Evolutionary conservation across 53 echinoderm and acorn worm species (phyloP).

Genomic region (Hippasteria phrygiana): DNA sequence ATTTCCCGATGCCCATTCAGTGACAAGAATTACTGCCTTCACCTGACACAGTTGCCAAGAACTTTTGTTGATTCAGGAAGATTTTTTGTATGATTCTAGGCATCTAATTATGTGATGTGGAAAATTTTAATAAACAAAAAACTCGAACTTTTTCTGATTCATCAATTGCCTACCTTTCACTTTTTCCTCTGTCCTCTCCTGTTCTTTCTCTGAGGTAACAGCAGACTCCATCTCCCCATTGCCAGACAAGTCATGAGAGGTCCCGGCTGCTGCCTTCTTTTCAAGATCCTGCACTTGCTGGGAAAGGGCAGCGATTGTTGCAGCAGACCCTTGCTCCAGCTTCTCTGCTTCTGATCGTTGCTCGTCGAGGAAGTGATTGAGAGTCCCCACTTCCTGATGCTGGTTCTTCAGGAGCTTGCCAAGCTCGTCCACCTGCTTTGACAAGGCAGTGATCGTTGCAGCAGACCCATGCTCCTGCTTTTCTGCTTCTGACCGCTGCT

Average conservation of each 20-base stretch:
- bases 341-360: neutral
- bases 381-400: slow-evolving; percentile 7
- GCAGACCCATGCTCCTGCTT: neutral
- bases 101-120: too few species aligned
- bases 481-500: neutral
- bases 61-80: too few species aligned
- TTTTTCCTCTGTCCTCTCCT: neutral
- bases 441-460: neutral
- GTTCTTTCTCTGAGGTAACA: neutral
- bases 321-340: neutral
- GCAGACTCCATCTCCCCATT: neutral
- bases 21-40: too few species aligned
- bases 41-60: too few species aligned
- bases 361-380: neutral
- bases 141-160: too few species aligned
- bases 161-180: neutral
- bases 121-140: too few species aligned
- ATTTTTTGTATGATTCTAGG: too few species aligned
- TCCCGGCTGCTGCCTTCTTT: neutral
- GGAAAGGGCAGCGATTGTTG: neutral
- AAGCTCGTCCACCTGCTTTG: neutral
- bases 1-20: too few species aligned
- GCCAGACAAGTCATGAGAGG: neutral
- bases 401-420: neutral
- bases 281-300: slow-evolving; percentile 10